Base-by-base conservation (phyloP, 1,140 invertebrate species). In the Chymomyza costata region DNA sequence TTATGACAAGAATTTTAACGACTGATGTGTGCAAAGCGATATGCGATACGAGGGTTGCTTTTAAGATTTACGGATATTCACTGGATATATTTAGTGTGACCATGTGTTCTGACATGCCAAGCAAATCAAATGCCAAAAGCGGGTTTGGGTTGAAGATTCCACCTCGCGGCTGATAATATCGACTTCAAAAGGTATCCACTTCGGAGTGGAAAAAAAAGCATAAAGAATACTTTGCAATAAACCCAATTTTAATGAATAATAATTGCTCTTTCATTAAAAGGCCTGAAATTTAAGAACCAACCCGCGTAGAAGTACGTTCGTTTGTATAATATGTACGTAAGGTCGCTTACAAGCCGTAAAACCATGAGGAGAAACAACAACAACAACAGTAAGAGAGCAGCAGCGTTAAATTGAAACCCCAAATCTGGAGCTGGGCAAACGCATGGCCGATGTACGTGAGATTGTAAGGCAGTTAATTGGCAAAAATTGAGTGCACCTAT, bases 1-100 rank as follows among this genome's bases (percentile, higher is more conserved):
- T 80, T 80, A 80, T 80, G 73, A 80, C 64, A 80, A 66, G 67
- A 64, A 68, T 73, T 80, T 80, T 80, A 80, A 80, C 73, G 73
- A 80, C 73, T 73, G 73, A 70, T 60, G 65, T 62, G 62, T 34
- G 54, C 56, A 30, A 17, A 40, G 37, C 32, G 49, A 25, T 25
- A 25, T 25, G 21, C 46, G 68, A 71, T 76, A 69, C 57, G 65
- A 60, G n/a, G n/a, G n/a, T n/a, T n/a, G n/a, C n/a, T n/a, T n/a
- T n/a, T n/a, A n/a, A n/a, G n/a, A n/a, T n/a, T n/a, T n/a, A 28
- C 25, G 5, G 25, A 28, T 28, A 28, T 10, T 28, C 25, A 28
- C 5, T 10, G 25, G n/a, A n/a, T n/a, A n/a, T n/a, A n/a, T n/a
- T n/a, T n/a, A n/a, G n/a, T n/a, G n/a, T n/a, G n/a, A n/a, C n/a